Evolutionary conservation across 64 coral and sea anemone genomes (phyloP).

Genomic region (Stylophora pistillata): DNA sequence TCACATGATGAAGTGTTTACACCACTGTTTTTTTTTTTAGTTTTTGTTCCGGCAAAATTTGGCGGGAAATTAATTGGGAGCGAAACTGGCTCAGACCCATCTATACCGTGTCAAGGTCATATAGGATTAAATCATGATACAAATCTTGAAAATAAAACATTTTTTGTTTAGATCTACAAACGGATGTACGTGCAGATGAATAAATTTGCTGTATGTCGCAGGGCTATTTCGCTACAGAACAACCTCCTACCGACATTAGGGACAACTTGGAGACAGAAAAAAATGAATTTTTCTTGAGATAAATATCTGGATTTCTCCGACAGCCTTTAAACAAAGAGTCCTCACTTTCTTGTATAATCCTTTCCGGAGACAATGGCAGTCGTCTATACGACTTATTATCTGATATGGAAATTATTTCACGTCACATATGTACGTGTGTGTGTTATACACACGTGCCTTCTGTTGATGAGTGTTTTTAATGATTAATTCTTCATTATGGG

Average conservation of each 20-base stretch:
- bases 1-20: not conserved
- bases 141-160: not conserved
- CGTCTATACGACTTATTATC: not conserved
- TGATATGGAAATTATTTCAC: not conserved
- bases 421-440: not conserved
- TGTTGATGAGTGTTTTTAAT: no score
- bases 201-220: not conserved
- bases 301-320: not conserved
- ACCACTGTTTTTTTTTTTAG: no score
- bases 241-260: not conserved
- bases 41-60: no score
- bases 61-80: not conserved
- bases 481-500: no score
- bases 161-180: not conserved
- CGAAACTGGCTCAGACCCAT: not conserved
- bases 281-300: no score
- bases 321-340: not conserved
- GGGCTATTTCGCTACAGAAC: not conserved
- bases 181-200: not conserved
- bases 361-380: not conserved
- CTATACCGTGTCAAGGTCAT: not conserved
- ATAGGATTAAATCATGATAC: not conserved
- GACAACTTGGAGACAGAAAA: conserved; percentile 5
- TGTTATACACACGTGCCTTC: not conserved
- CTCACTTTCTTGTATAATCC: not conserved